Base-by-base conservation (phyloP, 2,797 vertebrate species). In the Galago senegalensis region DNA sequence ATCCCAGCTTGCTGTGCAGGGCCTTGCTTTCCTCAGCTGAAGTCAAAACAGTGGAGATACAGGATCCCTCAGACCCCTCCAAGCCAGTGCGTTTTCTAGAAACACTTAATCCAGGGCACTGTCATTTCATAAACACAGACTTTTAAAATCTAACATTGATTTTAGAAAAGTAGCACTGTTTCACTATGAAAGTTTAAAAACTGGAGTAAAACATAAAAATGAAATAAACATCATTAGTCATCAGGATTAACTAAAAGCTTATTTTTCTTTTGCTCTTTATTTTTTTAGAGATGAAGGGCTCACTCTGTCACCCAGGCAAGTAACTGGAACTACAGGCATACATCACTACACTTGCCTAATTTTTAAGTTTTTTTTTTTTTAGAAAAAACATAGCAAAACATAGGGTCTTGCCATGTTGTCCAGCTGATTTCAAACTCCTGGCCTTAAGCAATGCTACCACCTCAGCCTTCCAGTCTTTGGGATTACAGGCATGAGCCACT, bases 11-110 rank as follows among this genome's bases (percentile, higher is more conserved):
- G 4, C 21, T 11, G 16, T n/a, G 43, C 49, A 73, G 7, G 69
- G 6, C 37, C 65, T 73, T 25, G 9, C 11, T 31, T 11, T 53
- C 29, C 23, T 89, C 16, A 40, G 0, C 0, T 12, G 77, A 29
- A 43, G 86, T 61, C 63, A 16, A 76, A 76, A 0, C 4, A 87
- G 63, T 56, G 3, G 0, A 89, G 89, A 49, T 34, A 67, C 1
- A 1, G 0, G 61, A n/a, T 63, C 34, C 7, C 69, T 58, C 21
- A 37, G 73, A 72, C 31, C 4, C 29, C 12, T 60, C n/a, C 13
- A 17, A 21, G 37, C 25, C 53, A 21, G 16, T 0, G 10, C 20
- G 25, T 86, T 82, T 76, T 16, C 58, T 49, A 25, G 27, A 43
- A 18, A 18, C 6, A 40, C 12, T 67, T 13, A 11, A 0, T 7